Conservation (phyloP, 2,888 invertebrate species). For the Melanotus villosus region DNA sequence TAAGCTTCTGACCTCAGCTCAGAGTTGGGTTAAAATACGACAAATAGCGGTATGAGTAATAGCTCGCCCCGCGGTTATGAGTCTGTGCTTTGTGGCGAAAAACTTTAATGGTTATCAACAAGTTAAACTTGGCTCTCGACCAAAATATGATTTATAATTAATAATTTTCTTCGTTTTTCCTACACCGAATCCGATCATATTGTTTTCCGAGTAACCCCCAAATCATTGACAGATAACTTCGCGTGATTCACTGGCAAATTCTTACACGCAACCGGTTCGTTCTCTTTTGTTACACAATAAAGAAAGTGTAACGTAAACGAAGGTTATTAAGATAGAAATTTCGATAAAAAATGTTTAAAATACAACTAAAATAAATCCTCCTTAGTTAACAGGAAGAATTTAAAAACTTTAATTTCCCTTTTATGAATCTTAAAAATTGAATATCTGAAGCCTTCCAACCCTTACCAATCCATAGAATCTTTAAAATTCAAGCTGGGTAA, state of each 20-base stretch:
- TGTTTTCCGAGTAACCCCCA: constrained; percentile 6
- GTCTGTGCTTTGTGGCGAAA: constrained; percentile 45
- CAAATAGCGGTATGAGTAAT: constrained; percentile 49
- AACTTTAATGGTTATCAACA: constrained; percentile 58
- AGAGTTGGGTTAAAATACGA: constrained; percentile 46
- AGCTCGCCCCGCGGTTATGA: constrained; percentile 23
- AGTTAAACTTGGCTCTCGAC: constrained; percentile 52
- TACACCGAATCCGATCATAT: not conserved
- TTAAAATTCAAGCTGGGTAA: too few relatives aligned
- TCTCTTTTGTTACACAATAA: not conserved
- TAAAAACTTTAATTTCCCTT: too few relatives aligned
- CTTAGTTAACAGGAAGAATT: too few relatives aligned
- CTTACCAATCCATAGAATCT: too few relatives aligned
- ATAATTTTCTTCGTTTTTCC: constrained; percentile 27
- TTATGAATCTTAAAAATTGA: too few relatives aligned
- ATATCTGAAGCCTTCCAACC: too few relatives aligned
- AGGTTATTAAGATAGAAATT: not conserved
- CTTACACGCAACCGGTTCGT: not conserved
- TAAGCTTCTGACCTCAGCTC: constrained; percentile 3
- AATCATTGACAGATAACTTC: constrained; percentile 4
- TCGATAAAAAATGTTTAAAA: too few relatives aligned
- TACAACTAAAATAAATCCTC: too few relatives aligned
- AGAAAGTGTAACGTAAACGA: not conserved
- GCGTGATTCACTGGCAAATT: constrained; percentile 6
- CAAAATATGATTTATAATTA: constrained; percentile 47